phyloP scores from a whole-genome alignment of 2,797 vertebrate genomes.

The Gymnoscopelus braueri region DNA sequence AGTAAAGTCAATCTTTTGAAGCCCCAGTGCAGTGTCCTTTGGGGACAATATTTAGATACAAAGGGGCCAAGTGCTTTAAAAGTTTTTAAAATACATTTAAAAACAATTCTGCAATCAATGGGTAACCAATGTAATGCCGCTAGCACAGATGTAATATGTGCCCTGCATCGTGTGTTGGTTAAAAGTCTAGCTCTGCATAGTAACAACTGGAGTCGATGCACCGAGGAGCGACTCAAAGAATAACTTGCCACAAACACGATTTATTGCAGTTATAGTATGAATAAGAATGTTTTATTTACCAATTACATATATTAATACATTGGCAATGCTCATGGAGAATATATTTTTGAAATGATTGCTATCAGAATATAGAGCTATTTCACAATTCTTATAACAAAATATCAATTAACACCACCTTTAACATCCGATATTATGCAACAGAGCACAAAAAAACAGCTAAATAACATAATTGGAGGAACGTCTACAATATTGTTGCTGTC shows the following conservation, averaged over 20 bases:
- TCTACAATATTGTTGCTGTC: no score
- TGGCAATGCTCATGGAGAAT: neutral
- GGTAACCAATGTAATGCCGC: neutral
- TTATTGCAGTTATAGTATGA: neutral
- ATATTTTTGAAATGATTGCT: neutral
- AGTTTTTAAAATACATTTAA: neutral
- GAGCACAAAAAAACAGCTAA: no score
- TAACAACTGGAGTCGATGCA: no score
- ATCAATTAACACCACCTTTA: neutral
- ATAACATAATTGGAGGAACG: no score
- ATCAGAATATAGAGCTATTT: neutral
- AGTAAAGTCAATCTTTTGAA: no score
- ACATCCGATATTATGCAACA: neutral
- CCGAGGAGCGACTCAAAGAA: neutral
- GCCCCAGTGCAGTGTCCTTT: no score
- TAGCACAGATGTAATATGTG: neutral
- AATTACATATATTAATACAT: neutral
- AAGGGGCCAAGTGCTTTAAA: no score
- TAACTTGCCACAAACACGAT: neutral
- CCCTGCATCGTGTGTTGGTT: no score
- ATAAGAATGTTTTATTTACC: neutral
- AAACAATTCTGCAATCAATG: neutral
- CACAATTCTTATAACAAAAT: neutral
- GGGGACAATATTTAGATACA: no score
- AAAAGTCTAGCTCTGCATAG: no score